Evolutionary conservation across 37 sponge, comb jelly and placozoan genomes (phyloP).

Genomic region (Mnemiopsis leidyi): DNA sequence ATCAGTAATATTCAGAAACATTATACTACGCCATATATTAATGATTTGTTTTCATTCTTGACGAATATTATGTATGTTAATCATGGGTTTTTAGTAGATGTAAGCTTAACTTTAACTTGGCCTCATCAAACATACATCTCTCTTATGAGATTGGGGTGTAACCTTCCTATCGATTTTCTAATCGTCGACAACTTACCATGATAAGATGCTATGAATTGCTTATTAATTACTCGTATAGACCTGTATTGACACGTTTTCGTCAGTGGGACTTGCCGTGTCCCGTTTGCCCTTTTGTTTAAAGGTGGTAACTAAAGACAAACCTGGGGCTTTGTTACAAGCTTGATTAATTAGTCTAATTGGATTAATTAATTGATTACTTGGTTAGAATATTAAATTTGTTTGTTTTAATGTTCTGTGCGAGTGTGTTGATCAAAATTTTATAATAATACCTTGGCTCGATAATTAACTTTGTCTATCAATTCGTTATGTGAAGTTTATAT

Average conservation of each 20-base stretch:
- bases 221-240: neutral
- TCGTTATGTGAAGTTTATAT: constrained; percentile 66
- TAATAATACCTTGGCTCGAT: constrained; percentile 65
- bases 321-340: neutral
- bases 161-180: neutral
- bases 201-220: neutral
- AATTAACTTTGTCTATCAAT: constrained; percentile 56
- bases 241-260: neutral
- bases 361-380: neutral
- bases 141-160: neutral
- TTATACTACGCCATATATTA: neutral
- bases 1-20: constrained; percentile 14
- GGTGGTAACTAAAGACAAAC: neutral
- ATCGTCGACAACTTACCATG: neutral
- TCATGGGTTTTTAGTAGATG: constrained; percentile 29
- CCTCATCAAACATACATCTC: neutral
- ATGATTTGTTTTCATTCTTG: constrained; percentile 21
- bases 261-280: neutral
- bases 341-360: neutral
- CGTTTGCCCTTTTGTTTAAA: neutral
- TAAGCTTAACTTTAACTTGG: neutral
- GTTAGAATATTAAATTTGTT: constrained; percentile 57
- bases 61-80: constrained; percentile 22
- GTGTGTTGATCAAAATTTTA: constrained; percentile 61
- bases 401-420: constrained; percentile 34